A percentile compares a stretch with the other conserved stretches of the same genome.
These are phyloP conservation scores for Chascanopsetta lugubris DNA, from an alignment of 2,113 vertebrate genomes.

Conservation along the genomic window DNA sequence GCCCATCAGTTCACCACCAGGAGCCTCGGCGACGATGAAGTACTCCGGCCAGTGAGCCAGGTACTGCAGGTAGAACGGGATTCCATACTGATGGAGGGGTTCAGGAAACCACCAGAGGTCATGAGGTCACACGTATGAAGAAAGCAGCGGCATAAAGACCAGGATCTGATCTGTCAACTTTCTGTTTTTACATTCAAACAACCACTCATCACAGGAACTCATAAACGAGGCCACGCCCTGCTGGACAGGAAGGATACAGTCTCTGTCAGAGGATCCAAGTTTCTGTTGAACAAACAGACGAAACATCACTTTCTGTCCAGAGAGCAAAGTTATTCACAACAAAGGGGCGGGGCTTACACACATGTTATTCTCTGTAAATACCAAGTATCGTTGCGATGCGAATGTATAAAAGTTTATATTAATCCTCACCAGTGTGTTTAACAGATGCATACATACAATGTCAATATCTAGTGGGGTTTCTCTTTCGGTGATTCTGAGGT, in stretches of 20 bases:
- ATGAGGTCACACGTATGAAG: not conserved
- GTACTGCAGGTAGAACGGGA: slow-evolving; percentile 96
- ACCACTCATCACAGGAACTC: too few relatives aligned
- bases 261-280: slow-evolving; percentile 95
- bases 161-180: not conserved
- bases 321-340: too few relatives aligned
- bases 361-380: too few relatives aligned
- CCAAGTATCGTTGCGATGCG: too few relatives aligned
- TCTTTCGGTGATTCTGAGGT: too few relatives aligned
- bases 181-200: not conserved
- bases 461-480: too few relatives aligned
- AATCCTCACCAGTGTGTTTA: too few relatives aligned
- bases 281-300: slow-evolving; percentile 79
- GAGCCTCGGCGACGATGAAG: slow-evolving; percentile 95
- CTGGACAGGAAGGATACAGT: slow-evolving; percentile 97
- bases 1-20: slow-evolving; percentile 95
- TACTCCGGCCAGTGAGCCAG: slow-evolving; percentile 98
- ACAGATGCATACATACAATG: too few relatives aligned
- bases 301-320: not conserved
- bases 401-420: too few relatives aligned
- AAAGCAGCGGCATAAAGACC: not conserved
- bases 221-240: too few relatives aligned
- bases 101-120: slow-evolving; percentile 28
- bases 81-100: slow-evolving; percentile 87
- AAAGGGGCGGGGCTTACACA: too few relatives aligned